Evolutionary conservation across 2,888 invertebrate genomes (phyloP).

Genomic region (Parapristionchus giblindavisi): DNA sequence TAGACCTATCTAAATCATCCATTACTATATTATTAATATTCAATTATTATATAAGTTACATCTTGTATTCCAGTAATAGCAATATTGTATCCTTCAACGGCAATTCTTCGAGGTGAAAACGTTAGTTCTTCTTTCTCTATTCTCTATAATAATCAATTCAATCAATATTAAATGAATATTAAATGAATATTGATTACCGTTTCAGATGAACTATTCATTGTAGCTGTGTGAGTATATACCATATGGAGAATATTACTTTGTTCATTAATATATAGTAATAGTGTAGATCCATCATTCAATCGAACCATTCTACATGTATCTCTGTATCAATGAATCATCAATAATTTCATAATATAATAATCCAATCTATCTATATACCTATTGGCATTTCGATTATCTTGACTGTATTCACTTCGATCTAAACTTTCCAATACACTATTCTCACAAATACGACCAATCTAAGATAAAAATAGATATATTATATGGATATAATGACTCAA

Average conservation of each 20-base stretch:
- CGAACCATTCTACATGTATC: conserved; percentile 9
- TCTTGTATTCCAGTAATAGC: conserved; percentile 48
- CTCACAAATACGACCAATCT: not conserved
- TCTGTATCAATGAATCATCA: too few species aligned
- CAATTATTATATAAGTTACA: too few species aligned
- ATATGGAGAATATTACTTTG: too few species aligned
- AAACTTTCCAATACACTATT: conserved; percentile 21
- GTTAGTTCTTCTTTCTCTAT: conserved; percentile 48
- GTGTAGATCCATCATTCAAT: conserved; percentile 10
- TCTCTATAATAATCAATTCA: conserved; percentile 37
- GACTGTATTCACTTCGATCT: too few species aligned
- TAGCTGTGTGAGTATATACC: not conserved
- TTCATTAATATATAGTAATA: conserved; percentile 18
- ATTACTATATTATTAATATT: not conserved
- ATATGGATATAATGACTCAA: too few species aligned
- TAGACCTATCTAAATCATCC: not conserved
- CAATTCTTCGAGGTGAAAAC: conserved; percentile 42
- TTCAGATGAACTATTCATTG: too few species aligned
- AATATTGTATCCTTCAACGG: conserved; percentile 43
- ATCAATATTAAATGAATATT: too few species aligned
- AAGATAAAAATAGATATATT: too few species aligned
- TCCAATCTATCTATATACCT: too few species aligned
- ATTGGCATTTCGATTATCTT: too few species aligned
- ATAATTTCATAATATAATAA: too few species aligned
- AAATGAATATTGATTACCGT: too few species aligned